Percentiles rank a stretch among this genome's conserved stretches.
Evolutionary conservation across 2,113 vertebrate genomes (phyloP).

Genomic region (Eulemur rufifrons): DNA sequence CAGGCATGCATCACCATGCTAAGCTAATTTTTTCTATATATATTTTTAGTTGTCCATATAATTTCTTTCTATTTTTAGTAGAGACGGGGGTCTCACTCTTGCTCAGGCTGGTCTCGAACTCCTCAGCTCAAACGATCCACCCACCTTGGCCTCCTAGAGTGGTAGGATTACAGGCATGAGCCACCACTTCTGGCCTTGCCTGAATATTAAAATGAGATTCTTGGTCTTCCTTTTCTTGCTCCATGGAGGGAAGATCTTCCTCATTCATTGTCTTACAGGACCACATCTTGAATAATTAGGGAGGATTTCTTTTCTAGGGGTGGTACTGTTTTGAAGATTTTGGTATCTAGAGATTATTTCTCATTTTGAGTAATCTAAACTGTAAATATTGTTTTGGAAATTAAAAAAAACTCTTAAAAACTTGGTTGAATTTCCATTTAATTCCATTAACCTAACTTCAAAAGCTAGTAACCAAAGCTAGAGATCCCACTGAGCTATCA

Average conservation of each 20-base stretch:
- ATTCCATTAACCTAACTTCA: neutral
- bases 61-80: too few relatives aligned
- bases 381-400: neutral
- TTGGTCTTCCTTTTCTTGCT: neutral
- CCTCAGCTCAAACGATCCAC: too few relatives aligned
- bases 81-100: too few relatives aligned
- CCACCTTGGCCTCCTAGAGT: too few relatives aligned
- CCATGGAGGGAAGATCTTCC: neutral
- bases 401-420: neutral
- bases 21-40: too few relatives aligned
- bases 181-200: too few relatives aligned
- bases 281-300: neutral
- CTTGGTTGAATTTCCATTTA: neutral
- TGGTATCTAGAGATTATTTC: neutral
- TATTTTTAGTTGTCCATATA: too few relatives aligned
- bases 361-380: neutral
- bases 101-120: too few relatives aligned
- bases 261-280: neutral
- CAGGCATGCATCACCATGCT: too few relatives aligned
- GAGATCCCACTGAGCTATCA: neutral
- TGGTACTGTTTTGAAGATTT: neutral
- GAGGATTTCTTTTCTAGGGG: neutral
- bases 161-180: too few relatives aligned
- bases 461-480: neutral
- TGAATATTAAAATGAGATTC: neutral